Evolutionary conservation across 1,140 invertebrate genomes (phyloP).

Genomic region (Drosophila santomea): DNA sequence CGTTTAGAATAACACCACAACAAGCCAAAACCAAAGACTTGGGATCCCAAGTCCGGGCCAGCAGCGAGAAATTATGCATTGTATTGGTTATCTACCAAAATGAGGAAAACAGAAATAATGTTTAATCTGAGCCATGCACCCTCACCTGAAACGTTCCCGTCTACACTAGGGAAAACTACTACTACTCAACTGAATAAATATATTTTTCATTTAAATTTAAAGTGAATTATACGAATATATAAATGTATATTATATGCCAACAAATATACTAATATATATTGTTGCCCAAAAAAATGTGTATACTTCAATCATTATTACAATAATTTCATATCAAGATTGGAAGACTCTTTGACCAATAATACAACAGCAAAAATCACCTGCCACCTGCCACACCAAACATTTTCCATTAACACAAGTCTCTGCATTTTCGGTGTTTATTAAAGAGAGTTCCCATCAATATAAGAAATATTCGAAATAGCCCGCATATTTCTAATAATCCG

Average conservation of each 20-base stretch:
- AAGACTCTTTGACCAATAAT: neutral
- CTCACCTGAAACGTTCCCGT: constrained; percentile 33
- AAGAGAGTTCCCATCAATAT: constrained; percentile 10
- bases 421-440: neutral
- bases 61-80: constrained; percentile 76
- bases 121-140: constrained; percentile 73
- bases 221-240: neutral
- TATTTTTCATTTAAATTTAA: neutral
- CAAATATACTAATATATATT: no score
- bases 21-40: constrained; percentile 28
- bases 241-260: neutral
- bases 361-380: neutral
- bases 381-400: neutral
- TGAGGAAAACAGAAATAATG: constrained; percentile 48
- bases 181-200: no score
- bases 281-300: no score
- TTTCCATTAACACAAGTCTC: neutral
- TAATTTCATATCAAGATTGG: constrained; percentile 20
- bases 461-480: constrained; percentile 7
- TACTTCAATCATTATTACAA: neutral
- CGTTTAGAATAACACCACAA: constrained; percentile 80
- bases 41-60: constrained; percentile 47
- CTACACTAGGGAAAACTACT: constrained; percentile 9
- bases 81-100: constrained; percentile 54
- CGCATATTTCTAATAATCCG: constrained; percentile 6